phyloP scores from a whole-genome alignment of 1,140 invertebrate species.

The Wasmannia auropunctata region DNA sequence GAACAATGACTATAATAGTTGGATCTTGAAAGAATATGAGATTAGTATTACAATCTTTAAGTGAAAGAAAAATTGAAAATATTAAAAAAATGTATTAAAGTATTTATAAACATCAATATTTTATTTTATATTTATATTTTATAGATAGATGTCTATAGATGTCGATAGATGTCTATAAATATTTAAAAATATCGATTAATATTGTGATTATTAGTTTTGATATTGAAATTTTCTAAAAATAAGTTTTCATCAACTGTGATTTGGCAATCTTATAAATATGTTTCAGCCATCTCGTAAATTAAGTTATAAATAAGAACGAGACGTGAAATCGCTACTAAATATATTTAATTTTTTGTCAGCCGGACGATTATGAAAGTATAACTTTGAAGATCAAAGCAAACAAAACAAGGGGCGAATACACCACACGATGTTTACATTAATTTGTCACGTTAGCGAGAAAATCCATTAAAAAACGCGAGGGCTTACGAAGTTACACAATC shows the following conservation, averaged over 20 bases:
- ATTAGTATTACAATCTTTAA: not conserved
- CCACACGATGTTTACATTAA: slow-evolving; percentile 66
- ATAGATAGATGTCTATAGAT: too few relatives aligned
- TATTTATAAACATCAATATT: not conserved
- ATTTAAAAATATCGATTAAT: not conserved
- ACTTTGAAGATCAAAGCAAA: slow-evolving; percentile 12
- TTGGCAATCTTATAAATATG: not conserved
- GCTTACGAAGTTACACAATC: slow-evolving; percentile 65
- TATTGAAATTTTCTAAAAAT: too few relatives aligned
- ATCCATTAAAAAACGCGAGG: slow-evolving; percentile 65
- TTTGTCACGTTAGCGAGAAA: slow-evolving; percentile 61
- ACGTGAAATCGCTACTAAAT: not conserved
- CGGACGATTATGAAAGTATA: not conserved
- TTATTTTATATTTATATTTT: too few relatives aligned
- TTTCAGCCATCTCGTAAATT: not conserved
- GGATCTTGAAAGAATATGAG: not conserved
- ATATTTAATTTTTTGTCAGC: not conserved
- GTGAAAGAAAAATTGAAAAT: not conserved
- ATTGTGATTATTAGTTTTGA: not conserved
- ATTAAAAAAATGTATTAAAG: not conserved
- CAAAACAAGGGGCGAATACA: not conserved
- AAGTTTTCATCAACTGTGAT: not conserved
- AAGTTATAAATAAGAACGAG: slow-evolving; percentile 1
- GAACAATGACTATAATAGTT: not conserved
- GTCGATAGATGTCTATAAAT: not conserved